Evolutionary conservation across 2,888 invertebrate genomes (phyloP), one percentile per base, ranked within the genome.

Genomic region (Zygaena filipendulae): DNA sequence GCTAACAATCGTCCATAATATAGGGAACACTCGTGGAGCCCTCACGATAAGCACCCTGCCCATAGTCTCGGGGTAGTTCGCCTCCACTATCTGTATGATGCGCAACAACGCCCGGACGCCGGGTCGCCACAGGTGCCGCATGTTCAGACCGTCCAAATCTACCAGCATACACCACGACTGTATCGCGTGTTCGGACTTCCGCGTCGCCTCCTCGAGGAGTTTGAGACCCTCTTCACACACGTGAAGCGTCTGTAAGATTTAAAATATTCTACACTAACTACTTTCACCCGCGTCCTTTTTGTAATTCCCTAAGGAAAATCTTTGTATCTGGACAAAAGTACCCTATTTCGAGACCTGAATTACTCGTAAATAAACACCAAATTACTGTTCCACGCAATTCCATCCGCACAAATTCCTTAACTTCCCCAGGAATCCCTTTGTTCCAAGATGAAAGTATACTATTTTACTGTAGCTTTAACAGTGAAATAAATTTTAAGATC

Each of bases 61-160:
- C 89, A 96, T 91, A 6, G 95, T 96, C 79, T 97, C 96, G 1
- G 96, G 96, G 72, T 97, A 97, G 71, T 96, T 95, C 23, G 90
- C 90, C 66, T 96, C 93, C 13, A 95, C 94, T 25, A 93, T 90
- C 58, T 75, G 74, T 8, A 81, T 81, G 53, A 84, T 83, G 33
- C 84, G 59, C 30, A 86, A 60, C 40, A 90, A 63, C 1, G 88
- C 88, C 46, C 87, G 86, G 39, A 97, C 90, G 12, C 96, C 96
- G 0, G 96, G 96, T 41, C 95, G 79, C 96, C 96, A 97, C 35
- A 97, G 81, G 70, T 97, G 96, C 3, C 96, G 83, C 95, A 97
- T 95, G 64, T 94, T 95, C 28, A 97, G 82, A 0, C 95, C 95
- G 61, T 97, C 96, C 47, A 97, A 82, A 77, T 97, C 96, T 14